Evolutionary conservation across 2,113 vertebrate species (phyloP).

Genomic region (Saccopteryx leptura): DNA sequence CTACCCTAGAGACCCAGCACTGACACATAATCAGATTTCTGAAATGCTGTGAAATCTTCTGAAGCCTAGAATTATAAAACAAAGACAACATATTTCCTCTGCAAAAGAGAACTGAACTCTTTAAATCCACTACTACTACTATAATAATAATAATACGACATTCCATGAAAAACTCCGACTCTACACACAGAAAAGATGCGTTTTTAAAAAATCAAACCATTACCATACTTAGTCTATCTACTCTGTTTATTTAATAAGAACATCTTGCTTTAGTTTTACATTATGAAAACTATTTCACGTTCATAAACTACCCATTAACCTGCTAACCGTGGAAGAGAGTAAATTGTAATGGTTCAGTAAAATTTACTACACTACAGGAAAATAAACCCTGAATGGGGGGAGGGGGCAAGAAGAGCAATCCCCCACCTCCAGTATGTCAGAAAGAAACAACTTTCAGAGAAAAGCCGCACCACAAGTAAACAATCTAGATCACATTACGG

Average conservation of each 20-base stretch:
- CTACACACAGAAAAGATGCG: neutral
- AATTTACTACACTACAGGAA: conserved; percentile 31
- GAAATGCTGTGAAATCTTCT: conserved; percentile 37
- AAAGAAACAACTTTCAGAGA: neutral
- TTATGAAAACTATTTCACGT: neutral
- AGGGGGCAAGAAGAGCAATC: neutral
- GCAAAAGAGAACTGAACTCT: conserved; percentile 17
- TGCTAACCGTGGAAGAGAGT: neutral
- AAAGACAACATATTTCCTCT: conserved; percentile 52
- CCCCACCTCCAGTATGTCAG: neutral
- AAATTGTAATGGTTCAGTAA: neutral
- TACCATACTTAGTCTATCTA: conserved; percentile 23
- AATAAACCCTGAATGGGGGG: neutral
- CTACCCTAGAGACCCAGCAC: neutral
- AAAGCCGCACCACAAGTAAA: neutral
- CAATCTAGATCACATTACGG: neutral
- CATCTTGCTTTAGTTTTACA: conserved; percentile 56
- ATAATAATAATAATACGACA: neutral
- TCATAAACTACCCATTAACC: neutral
- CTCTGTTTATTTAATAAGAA: conserved; percentile 23
- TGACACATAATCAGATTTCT: conserved; percentile 48
- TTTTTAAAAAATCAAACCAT: conserved; percentile 38
- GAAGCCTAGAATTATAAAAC: conserved; percentile 16
- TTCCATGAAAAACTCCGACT: neutral
- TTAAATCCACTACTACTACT: neutral